phyloP scores from a whole-genome alignment of 2,888 invertebrate species.

The Aphidoletes aphidimyza region DNA sequence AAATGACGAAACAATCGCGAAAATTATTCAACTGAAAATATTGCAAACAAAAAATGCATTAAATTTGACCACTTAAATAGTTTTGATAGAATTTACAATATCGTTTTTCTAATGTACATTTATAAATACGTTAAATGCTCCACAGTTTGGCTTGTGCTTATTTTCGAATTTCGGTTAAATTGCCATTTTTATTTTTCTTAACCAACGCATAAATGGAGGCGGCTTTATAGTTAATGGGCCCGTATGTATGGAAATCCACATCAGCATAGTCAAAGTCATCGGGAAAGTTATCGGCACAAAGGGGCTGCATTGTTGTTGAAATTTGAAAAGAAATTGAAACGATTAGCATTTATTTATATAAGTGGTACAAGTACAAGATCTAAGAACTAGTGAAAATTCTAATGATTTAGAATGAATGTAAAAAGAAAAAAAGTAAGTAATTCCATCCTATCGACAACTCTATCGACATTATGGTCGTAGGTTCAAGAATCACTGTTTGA shows the following conservation, averaged over 20 bases:
- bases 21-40: no score
- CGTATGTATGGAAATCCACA: conserved; percentile 88
- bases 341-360: no score
- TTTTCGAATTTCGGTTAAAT: conserved; percentile 60
- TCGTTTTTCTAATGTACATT: no score
- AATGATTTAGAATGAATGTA: no score
- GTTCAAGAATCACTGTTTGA: no score
- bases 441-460: no score
- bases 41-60: no score
- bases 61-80: no score
- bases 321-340: neutral
- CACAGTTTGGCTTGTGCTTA: neutral
- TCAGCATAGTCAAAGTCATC: conserved; percentile 89
- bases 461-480: no score
- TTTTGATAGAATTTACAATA: no score
- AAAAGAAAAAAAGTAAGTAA: no score
- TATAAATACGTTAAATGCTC: conserved; percentile 36
- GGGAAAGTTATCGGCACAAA: conserved; percentile 73
- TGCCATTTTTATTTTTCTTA: conserved; percentile 69
- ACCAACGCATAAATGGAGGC: conserved; percentile 84
- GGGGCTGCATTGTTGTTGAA: conserved; percentile 72
- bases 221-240: conserved; percentile 91
- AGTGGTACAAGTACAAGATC: neutral
- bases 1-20: no score
- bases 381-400: conserved; percentile 51